These are phyloP conservation scores for Colistium nudipinnis DNA, from an alignment of 2,113 vertebrate genomes.

Conservation along the genomic window DNA sequence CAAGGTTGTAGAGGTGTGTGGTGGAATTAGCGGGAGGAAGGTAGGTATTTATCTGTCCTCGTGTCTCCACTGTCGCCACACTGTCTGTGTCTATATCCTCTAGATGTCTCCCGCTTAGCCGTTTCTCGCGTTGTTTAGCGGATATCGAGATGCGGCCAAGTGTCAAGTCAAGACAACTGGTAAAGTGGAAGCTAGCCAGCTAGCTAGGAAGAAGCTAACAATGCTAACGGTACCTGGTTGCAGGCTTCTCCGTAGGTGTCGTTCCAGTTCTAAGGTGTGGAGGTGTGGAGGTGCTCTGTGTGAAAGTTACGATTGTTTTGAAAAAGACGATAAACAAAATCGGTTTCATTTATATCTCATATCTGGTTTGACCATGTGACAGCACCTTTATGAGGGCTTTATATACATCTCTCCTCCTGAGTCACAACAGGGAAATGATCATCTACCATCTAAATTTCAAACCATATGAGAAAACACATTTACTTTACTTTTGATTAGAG, in stretches of 20 bases:
- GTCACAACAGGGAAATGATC: neutral
- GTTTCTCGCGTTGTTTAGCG: conserved; percentile 15
- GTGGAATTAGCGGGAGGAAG: conserved; percentile 57
- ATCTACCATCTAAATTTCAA: neutral
- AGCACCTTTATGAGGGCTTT: neutral
- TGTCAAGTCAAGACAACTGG: conserved; percentile 55
- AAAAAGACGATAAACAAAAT: too few species aligned
- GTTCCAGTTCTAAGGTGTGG: too few species aligned
- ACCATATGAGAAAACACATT: neutral
- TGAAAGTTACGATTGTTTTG: too few species aligned
- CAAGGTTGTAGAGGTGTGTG: conserved; percentile 78
- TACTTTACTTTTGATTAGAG: neutral
- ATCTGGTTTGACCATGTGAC: neutral
- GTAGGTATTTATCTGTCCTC: conserved; percentile 47
- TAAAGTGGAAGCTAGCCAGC: conserved; percentile 62
- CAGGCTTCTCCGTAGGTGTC: neutral
- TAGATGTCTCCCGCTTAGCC: neutral
- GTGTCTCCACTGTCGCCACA: neutral
- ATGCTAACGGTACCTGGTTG: conserved; percentile 53
- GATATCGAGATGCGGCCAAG: conserved; percentile 46
- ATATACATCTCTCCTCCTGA: neutral
- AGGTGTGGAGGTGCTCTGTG: neutral
- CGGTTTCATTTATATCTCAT: too few species aligned
- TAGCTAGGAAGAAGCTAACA: conserved; percentile 52
- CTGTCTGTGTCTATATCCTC: neutral